Percentiles rank a stretch among this genome's conserved stretches.
phyloP scores from a whole-genome alignment of 92 coral and sea anemone genomes.

The Zoanthus gigantus region DNA sequence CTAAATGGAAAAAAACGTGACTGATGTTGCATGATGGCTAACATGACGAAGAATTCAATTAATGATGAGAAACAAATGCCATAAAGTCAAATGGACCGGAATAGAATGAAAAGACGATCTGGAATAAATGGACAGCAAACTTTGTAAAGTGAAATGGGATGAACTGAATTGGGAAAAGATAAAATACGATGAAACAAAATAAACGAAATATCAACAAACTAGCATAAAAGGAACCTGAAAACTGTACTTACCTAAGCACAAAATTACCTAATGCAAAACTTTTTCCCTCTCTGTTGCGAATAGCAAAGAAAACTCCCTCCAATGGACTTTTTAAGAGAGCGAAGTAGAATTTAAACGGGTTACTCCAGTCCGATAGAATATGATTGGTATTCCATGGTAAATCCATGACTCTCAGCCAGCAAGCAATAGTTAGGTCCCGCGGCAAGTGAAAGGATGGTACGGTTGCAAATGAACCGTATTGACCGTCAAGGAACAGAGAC shows the following conservation, averaged over 20 bases:
- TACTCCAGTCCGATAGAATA: constrained; percentile 5
- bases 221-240: no score
- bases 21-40: no score
- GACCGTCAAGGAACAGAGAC: constrained; percentile 9
- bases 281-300: background rate
- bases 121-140: no score
- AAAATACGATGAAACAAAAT: no score
- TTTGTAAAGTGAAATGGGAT: no score
- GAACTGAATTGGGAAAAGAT: no score
- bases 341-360: background rate
- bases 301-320: background rate
- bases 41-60: no score
- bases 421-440: constrained; percentile 9
- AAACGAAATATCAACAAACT: no score
- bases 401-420: constrained; percentile 1
- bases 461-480: background rate
- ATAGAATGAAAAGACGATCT: no score
- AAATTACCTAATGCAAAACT: background rate
- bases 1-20: no score
- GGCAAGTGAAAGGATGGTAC: constrained; percentile 27
- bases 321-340: background rate
- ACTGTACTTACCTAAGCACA: background rate
- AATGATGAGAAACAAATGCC: no score
- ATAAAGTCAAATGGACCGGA: background rate
- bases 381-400: background rate